Evolutionary conservation across 2,888 invertebrate genomes (phyloP), one percentile per base, ranked within the genome.

Genomic region (Epistrophe grossulariae): DNA sequence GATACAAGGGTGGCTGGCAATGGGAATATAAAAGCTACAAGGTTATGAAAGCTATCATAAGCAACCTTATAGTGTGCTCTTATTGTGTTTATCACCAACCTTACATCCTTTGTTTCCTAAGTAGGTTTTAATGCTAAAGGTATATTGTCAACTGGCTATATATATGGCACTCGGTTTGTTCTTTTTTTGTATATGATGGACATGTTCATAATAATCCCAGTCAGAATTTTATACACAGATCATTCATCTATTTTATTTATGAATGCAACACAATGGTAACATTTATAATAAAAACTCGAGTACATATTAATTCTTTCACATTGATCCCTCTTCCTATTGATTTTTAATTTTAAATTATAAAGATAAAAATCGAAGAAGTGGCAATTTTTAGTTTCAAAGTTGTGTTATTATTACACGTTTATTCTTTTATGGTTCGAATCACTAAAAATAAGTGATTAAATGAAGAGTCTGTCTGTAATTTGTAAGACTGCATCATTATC

Each of bases 11-110:
- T 45, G 59, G 48, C 45, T 72, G 48, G 59, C 71, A 71, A 57
- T 73, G 60, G 19, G 8, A 45, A 31, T 64, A 64, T 45, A 64
- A 64, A 45, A 64, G 31, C 59, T 48, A 60, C 72, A 73, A 73
- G 72, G 72, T 55, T 60, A 73, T 60, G 45, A 17, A 73, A 60
- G 59, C 40, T 40, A 60, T 60, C 35, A 73, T 73, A 73, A 48
- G 28, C 60, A 62, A 62, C 60, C 50, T 50, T 68, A 68, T 15
- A 38, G 68, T 68, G 68, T 68, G 64, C 45, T 68, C 68, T 50
- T 68, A 68, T 68, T 68, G 68, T 68, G 50, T 68, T 35, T 68
- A 68, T 50, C 68, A 68, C 35, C 50, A 50, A 50, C 19, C 68
- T 19, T 11, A 68, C 38, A 52, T 50, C 50, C 68, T 68, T 68